Evolutionary conservation across 2,797 vertebrate species (phyloP), one percentile per base, ranked within the genome.

Genomic region (Hypotaenidia philippensis): DNA sequence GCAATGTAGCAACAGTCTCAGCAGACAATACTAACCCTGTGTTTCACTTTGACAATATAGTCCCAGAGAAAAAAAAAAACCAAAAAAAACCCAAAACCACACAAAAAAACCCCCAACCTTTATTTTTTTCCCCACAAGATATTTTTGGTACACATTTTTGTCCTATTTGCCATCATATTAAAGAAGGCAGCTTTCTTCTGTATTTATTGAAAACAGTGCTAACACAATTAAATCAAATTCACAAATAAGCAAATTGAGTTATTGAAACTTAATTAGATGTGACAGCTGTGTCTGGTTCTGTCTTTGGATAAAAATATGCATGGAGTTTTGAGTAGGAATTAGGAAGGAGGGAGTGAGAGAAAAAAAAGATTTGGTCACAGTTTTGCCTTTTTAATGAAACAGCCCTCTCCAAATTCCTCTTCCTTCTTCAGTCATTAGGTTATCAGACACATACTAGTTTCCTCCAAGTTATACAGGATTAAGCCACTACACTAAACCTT

Each of bases 251-350:
- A 83, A 20, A 32, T 77, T 88, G 65, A 89, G 41, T 83, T 94
- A 95, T 20, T 84, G 83, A 93, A 92, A 92, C 89, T 72, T 93
- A 93, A 93, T 95, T 76, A 72, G 38, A 95, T 72, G 25, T 79
- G 86, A 84, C 90, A 94, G 57, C 65, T 87, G 38, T 89, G 72
- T 36, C 59, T 84, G 38, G 26, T 50, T 93, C 70, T 47, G 8
- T 90, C 70, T 81, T 76, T 57, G 41, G 25, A 68, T 69, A 71
- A 93, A 95, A 78, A 78, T 78, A 89, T 31, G 29, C 36, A 20
- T 72, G n/a, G 4, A 36, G 15, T 53, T 89, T 68, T 71, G 29
- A 61, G 27, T 15, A 89, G 26, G 17, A 92, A 78, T 77, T 74
- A 77, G n/a, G 59, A 76, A 69, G 31, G 13, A 60, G 2, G 1